Evolutionary conservation across 2,888 invertebrate genomes (phyloP).

Genomic region (Xylophagus ater): DNA sequence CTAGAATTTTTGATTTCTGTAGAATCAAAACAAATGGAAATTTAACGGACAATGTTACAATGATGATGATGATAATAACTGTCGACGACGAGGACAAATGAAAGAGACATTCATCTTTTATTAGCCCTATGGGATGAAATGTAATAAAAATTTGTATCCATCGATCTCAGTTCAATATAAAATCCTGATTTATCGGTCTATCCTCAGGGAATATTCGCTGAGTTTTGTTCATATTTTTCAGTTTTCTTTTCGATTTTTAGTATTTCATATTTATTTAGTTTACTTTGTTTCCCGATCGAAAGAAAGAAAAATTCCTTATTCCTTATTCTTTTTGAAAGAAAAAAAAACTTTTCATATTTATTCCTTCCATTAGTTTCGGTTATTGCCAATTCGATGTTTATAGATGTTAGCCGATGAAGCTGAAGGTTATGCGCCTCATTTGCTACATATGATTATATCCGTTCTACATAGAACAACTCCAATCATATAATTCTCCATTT

Average conservation of each 20-base stretch:
- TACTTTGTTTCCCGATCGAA: too few relatives aligned
- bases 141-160: slow-evolving; percentile 9
- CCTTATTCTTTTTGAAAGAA: too few relatives aligned
- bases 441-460: slow-evolving; percentile 7
- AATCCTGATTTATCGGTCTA: slow-evolving; percentile 9
- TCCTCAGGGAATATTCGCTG: slow-evolving; percentile 1
- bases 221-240: background rate
- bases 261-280: too few relatives aligned
- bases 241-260: too few relatives aligned
- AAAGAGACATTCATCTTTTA: background rate
- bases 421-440: slow-evolving; percentile 11
- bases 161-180: slow-evolving; percentile 5
- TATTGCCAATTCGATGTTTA: slow-evolving; percentile 7
- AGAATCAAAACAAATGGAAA: too few relatives aligned
- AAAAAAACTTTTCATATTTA: slow-evolving; percentile 7
- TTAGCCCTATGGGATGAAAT: slow-evolving; percentile 9
- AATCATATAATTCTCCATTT: too few relatives aligned
- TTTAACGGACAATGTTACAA: too few relatives aligned
- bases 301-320: too few relatives aligned
- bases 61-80: too few relatives aligned
- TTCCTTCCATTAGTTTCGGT: slow-evolving; percentile 7
- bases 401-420: background rate
- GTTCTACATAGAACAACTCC: too few relatives aligned
- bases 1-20: too few relatives aligned
- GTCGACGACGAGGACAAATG: too few relatives aligned